Base-by-base conservation (phyloP, 2,113 vertebrate genomes). In the Muntiacus muntjak region DNA sequence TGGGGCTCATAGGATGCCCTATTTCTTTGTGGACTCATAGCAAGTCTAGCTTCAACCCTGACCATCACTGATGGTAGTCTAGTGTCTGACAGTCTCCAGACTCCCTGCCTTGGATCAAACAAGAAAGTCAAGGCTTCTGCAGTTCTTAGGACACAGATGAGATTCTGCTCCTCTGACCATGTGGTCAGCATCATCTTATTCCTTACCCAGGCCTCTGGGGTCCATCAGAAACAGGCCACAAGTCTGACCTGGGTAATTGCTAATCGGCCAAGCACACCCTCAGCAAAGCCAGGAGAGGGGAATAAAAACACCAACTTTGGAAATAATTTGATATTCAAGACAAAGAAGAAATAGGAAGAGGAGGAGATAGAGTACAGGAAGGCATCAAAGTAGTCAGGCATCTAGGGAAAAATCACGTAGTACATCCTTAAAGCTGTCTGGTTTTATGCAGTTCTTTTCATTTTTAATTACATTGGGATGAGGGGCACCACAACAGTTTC, bases 251-350 rank as follows among this genome's bases (percentile, higher is more conserved):
- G 26, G 45, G 55, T 55, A 52, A 62, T 36, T 79, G 23, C 85
- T 84, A 26, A 58, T 81, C 7, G 8, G 19, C 23, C 16, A 79
- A 36, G 12, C 19, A 45, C 36, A 52, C 19, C 50, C 21, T 40
- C 43, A 26, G 43, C 2, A 36, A 95, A 52, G 36, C 28, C 43
- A 87, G 33, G 7, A 57, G 25, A 45, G 25, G 33, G 30, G 25
- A 25, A 58, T 26, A 60, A 43, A 85, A 26, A 40, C 21, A n/a
- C 6, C 16, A 81, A 19, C 50, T 57, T 52, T 43, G 28, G n/a
- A 88, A 91, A 87, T 64, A 93, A 91, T 88, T 84, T 93, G n/a
- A n/a, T 60, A 45, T 78, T 83, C 67, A 82, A 94, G 58, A 55
- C 94, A n/a, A 13, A 87, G 33, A 40, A 64, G 21, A 36, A 25